Percentiles rank a stretch among this genome's conserved stretches.
Evolutionary conservation across 2,797 vertebrate species (phyloP).

Genomic region (Pteropus rufus): DNA sequence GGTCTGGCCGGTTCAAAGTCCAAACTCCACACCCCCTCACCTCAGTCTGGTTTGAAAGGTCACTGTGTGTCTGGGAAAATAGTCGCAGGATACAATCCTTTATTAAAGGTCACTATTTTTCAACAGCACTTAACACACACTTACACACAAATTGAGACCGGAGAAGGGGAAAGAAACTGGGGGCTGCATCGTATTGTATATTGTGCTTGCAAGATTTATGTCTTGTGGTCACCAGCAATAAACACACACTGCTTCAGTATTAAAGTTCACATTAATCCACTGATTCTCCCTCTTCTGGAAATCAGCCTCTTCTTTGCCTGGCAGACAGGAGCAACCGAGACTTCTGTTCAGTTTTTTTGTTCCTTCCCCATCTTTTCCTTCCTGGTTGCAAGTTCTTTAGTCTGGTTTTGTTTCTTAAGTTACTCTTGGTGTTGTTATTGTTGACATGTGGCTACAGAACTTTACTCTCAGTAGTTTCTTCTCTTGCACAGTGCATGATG

Average conservation of each 20-base stretch:
- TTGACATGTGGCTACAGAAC: background rate
- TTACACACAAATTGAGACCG: slow-evolving; percentile 84
- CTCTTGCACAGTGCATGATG: background rate
- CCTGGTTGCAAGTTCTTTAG: background rate
- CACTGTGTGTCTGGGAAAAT: slow-evolving; percentile 96
- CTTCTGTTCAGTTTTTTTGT: slow-evolving; percentile 72
- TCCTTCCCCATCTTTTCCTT: slow-evolving; percentile 63
- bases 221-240: slow-evolving; percentile 87
- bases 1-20: slow-evolving; percentile 92
- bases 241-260: slow-evolving; percentile 82
- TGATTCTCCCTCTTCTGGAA: slow-evolving; percentile 58
- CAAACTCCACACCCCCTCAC: slow-evolving; percentile 88
- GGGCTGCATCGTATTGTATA: slow-evolving; percentile 79
- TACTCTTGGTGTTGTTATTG: background rate
- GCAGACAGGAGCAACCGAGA: slow-evolving; percentile 71
- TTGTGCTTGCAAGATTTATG: slow-evolving; percentile 86
- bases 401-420: background rate
- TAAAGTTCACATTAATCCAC: slow-evolving; percentile 81
- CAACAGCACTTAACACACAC: slow-evolving; percentile 89
- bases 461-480: background rate
- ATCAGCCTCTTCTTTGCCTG: slow-evolving; percentile 76
- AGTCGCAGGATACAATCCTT: slow-evolving; percentile 94
- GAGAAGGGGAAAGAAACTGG: slow-evolving; percentile 42
- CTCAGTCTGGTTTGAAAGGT: slow-evolving; percentile 97
- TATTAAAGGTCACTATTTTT: slow-evolving; percentile 98